phyloP scores from a whole-genome alignment of 2,797 vertebrate species.

The Falco biarmicus region DNA sequence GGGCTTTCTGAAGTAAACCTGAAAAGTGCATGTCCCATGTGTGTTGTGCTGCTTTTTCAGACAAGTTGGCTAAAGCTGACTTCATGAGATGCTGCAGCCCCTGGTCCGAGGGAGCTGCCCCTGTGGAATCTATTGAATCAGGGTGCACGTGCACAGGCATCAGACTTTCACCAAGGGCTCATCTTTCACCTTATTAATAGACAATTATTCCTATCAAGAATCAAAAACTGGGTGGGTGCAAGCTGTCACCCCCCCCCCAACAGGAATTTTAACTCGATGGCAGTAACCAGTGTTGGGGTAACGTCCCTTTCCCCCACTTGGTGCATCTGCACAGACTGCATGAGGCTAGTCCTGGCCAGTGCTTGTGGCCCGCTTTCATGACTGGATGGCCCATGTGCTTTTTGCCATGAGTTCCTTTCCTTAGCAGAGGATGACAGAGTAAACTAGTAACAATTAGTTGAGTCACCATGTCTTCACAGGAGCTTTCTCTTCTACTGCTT shows the following conservation, averaged over 20 bases:
- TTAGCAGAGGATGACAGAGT: background rate
- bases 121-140: background rate
- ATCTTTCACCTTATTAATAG: background rate
- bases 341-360: background rate
- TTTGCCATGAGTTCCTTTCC: background rate
- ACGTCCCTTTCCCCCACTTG: background rate
- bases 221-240: accelerated
- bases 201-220: background rate
- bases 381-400: background rate
- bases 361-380: background rate
- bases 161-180: background rate
- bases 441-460: background rate
- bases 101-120: background rate
- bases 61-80: background rate
- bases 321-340: background rate
- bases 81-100: accelerated
- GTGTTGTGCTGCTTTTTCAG: background rate
- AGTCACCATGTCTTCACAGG: background rate
- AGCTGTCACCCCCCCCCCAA: background rate
- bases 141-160: background rate
- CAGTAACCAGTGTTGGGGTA: background rate
- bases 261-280: background rate
- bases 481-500: background rate
- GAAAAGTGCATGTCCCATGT: background rate
- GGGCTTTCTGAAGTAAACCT: background rate